Evolutionary conservation across 2,113 vertebrate genomes (phyloP).

Genomic region (Mesembrinibis cayennensis): DNA sequence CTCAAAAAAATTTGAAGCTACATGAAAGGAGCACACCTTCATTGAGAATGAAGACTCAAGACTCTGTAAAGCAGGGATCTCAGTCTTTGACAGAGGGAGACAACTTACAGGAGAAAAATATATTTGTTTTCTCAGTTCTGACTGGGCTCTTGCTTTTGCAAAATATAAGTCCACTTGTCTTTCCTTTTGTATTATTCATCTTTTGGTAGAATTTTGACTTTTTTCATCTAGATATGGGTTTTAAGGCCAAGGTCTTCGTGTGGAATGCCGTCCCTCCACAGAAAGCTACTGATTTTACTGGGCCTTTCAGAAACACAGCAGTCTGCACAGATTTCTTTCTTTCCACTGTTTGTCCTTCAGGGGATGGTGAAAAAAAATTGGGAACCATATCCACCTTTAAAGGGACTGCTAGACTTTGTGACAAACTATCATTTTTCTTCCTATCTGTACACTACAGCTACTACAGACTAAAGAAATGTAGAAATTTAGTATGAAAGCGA

Average conservation of each 20-base stretch:
- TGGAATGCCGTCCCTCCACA: not conserved
- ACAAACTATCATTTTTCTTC: not conserved
- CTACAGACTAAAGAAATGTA: not conserved
- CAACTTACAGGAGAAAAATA: not conserved
- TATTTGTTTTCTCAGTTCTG: not conserved
- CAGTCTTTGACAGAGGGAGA: not conserved
- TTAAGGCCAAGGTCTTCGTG: not conserved
- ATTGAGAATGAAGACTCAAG: constrained; percentile 41
- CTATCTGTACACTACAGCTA: not conserved
- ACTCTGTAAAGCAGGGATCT: not conserved
- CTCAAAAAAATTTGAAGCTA: constrained; percentile 1
- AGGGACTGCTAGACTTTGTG: not conserved
- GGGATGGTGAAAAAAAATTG: not conserved
- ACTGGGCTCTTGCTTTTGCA: not conserved
- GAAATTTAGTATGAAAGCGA: not conserved
- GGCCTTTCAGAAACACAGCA: not conserved
- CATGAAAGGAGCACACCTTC: constrained; percentile 25
- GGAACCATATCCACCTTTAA: not conserved
- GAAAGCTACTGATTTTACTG: not conserved
- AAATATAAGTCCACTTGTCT: not conserved
- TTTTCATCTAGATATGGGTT: not conserved
- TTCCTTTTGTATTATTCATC: not conserved
- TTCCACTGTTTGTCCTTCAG: not conserved
- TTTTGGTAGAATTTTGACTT: not conserved
- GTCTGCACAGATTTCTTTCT: not conserved